Base-by-base conservation (phyloP, 2,888 invertebrate genomes). In the Gibbula magus region DNA sequence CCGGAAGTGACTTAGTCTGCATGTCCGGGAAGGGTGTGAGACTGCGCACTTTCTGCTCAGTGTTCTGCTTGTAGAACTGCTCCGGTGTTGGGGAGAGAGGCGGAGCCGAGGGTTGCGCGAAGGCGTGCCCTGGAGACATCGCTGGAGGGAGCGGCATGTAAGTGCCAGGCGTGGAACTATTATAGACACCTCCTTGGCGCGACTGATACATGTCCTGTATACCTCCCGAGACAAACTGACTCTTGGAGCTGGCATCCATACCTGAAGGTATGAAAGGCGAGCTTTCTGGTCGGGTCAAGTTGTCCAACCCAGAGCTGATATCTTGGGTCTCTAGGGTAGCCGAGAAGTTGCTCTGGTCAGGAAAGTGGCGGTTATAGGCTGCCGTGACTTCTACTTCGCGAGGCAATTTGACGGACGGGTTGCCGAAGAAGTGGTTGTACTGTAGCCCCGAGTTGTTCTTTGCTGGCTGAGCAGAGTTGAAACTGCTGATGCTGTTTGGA, bases 1-100 rank as follows among this genome's bases (percentile, higher is more conserved):
- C 20, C 8, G 45, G 35, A n/a, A 51, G 22, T 51, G 74, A 10
- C 74, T 45, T 74, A 7, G 45, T 45, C 1, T 74, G n/a, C 45
- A 22, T 54, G n/a, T 20, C 56, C 29, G 76, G 76, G 16, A 54
- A 54, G 1, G 76, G 76, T 7, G 76, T 76, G 35, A 56, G 76
- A 8, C 35, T 39, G 20, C 76, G 53, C 54, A 32, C 76, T 20
- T 32, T 56, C 20, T 45, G 5, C 45, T n/a, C n/a, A n/a, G n/a
- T n/a, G n/a, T n/a, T n/a, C n/a, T n/a, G n/a, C n/a, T n/a, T n/a
- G n/a, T n/a, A n/a, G n/a, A n/a, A n/a, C n/a, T n/a, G 25, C 22
- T 51, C 39, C 25, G 22, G 45, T 8, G 45, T 25, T 66, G 66
- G 66, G 13, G 32, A 29, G 66, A 20, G 32, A 32, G 66, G 25